Percentiles rank a stretch among this genome's conserved stretches.
Evolutionary conservation across 1,140 invertebrate genomes (phyloP).

Genomic region (Sycobia sp.): DNA sequence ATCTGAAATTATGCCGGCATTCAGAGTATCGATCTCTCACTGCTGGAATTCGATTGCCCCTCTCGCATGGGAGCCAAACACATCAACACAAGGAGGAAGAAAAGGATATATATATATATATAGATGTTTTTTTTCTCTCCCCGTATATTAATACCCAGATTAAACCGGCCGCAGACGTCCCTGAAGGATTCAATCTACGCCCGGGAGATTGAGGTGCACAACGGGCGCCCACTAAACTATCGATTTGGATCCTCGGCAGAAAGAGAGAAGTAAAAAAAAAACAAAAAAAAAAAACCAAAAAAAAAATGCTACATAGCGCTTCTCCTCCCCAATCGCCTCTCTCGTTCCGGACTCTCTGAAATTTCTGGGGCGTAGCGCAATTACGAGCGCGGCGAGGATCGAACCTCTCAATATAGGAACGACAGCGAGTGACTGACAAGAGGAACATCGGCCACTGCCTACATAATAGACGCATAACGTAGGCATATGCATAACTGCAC

Average conservation of each 20-base stretch:
- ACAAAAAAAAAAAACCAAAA: too few relatives aligned
- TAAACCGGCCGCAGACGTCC: conserved; percentile 25
- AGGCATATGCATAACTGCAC: too few relatives aligned
- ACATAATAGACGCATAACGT: too few relatives aligned
- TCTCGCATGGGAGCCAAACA: not conserved
- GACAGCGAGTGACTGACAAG: not conserved
- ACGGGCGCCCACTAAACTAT: conserved; percentile 52
- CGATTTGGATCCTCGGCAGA: conserved; percentile 37
- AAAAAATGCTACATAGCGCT: too few relatives aligned
- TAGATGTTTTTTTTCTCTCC: conserved; percentile 14
- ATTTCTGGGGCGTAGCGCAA: not conserved
- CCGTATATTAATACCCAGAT: conserved; percentile 22
- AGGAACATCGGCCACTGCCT: too few relatives aligned
- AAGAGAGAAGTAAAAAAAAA: too few relatives aligned
- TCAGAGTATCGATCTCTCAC: conserved; percentile 30
- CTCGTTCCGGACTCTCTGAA: too few relatives aligned
- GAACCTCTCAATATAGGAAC: not conserved
- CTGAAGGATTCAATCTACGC: conserved; percentile 10
- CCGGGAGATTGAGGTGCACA: conserved; percentile 36
- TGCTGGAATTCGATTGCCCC: conserved; percentile 32
- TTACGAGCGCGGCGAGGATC: not conserved
- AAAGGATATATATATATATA: too few relatives aligned
- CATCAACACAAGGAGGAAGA: not conserved
- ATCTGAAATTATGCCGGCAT: conserved; percentile 32
- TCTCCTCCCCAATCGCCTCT: too few relatives aligned